These are phyloP conservation scores for Dexiosoma caninum DNA, from an alignment of 2,888 invertebrate genomes.

Conservation along the genomic window DNA sequence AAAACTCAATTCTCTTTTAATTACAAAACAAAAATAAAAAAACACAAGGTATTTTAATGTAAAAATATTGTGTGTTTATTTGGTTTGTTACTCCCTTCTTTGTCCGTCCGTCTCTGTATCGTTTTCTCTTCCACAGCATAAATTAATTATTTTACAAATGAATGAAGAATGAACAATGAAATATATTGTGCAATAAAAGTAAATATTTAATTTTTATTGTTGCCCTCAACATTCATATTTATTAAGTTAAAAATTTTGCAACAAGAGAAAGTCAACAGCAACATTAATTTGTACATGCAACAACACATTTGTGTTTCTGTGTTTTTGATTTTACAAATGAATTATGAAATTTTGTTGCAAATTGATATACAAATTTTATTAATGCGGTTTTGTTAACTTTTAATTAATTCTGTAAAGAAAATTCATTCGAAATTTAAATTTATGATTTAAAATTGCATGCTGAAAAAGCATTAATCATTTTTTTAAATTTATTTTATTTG, in stretches of 20 bases:
- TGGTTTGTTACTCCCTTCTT: background rate
- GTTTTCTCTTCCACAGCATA: background rate
- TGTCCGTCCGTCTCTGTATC: background rate
- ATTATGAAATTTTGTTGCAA: slow-evolving; percentile 15
- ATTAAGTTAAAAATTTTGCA: background rate
- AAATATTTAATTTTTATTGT: slow-evolving; percentile 43
- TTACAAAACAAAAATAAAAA: slow-evolving; percentile 34
- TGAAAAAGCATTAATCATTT: too few relatives aligned
- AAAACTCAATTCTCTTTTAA: slow-evolving; percentile 25
- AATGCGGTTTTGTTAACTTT: slow-evolving; percentile 3
- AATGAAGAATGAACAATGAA: slow-evolving; percentile 11
- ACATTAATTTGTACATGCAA: background rate
- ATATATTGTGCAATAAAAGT: slow-evolving; percentile 26
- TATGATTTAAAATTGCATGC: too few relatives aligned
- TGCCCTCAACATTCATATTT: slow-evolving; percentile 12
- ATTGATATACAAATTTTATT: background rate
- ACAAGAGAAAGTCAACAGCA: slow-evolving; percentile 6
- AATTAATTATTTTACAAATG: slow-evolving; percentile 51
- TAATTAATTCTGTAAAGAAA: too few relatives aligned
- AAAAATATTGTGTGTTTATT: background rate
- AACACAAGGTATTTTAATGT: too few relatives aligned
- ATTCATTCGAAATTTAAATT: too few relatives aligned
- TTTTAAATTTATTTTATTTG: too few relatives aligned
- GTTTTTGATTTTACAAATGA: background rate
- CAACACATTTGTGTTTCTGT: too few relatives aligned